phyloP scores from a whole-genome alignment of 2,797 vertebrate genomes.

The Spondyliosoma cantharus region DNA sequence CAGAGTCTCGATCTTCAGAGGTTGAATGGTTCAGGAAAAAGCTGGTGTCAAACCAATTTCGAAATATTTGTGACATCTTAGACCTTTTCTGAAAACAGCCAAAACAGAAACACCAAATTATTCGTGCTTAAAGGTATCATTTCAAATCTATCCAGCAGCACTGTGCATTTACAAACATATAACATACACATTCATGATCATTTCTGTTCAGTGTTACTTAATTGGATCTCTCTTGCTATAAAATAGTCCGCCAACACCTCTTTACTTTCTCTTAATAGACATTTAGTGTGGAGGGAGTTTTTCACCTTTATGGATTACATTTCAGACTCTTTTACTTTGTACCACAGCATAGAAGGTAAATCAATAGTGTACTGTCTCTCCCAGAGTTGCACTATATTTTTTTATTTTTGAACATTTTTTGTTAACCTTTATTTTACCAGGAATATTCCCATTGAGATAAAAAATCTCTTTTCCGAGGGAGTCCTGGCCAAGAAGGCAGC shows the following conservation, averaged over 20 bases:
- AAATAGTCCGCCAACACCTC: no score
- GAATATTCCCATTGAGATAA: no score
- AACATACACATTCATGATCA: no score
- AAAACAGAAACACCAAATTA: background rate
- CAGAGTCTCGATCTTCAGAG: background rate
- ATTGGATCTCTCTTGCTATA: no score
- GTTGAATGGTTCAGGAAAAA: background rate
- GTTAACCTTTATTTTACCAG: no score
- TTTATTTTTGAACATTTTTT: no score
- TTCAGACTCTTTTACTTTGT: background rate
- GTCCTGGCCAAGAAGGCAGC: no score
- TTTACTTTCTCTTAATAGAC: background rate
- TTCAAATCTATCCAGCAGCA: no score
- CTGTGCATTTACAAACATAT: no score
- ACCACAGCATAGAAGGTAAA: background rate
- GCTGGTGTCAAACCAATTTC: background rate
- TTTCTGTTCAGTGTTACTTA: background rate
- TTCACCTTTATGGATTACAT: background rate
- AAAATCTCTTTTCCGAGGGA: no score
- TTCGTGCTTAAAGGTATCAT: no score
- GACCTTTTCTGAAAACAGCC: background rate
- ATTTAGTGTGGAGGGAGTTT: background rate
- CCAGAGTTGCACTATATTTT: background rate
- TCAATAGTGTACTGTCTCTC: background rate
- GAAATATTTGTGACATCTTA: background rate